Evolutionary conservation across 2,888 invertebrate genomes (phyloP), one percentile per base, ranked within the genome.

Genomic region (Chrysotoxum bicinctum): DNA sequence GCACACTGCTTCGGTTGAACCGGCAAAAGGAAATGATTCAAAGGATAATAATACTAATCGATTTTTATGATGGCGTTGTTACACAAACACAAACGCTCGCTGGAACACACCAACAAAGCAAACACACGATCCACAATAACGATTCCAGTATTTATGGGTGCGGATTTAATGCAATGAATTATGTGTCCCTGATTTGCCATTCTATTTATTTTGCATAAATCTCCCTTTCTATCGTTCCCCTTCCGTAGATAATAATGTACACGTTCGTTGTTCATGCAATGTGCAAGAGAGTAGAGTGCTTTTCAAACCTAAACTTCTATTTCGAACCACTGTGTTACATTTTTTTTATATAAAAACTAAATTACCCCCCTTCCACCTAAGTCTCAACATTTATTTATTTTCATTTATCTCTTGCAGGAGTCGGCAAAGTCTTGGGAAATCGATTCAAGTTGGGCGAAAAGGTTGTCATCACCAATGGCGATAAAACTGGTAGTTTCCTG

Each of bases 371-470:
- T 26, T 21, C 7, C n/a, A 19, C 10, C 5, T 10, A 26, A 64
- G n/a, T n/a, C 14, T 45, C 0, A 32, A 30, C 45, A 30, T 48
- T 30, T 66, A 30, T 48, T 30, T 66, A 19, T 50, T 58, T 50
- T 50, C 54, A 62, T 78, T 50, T 79, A 32, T 79, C 48, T 68
- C 21, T 14, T 75, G 12, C 50, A 91, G 92, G 92, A 88, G 88
- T 92, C 87, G 92, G 90, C 62, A 89, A 89, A 80, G 90, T 92
- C 37, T 87, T 91, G 40, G 88, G 87, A 62, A 90, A 89, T 88
- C 90, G 90, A 70, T 88, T 89, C 45, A 92, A 91, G 88, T 88
- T 89, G 87, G 90, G 90, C 86, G 91, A 92, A 88, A 92, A 92
- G 89, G 89, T 92, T 68, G 88, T 89, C 73, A 89, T 92, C 80